These are phyloP conservation scores for Varanus komodoensis DNA, from an alignment of 2,113 vertebrate genomes.

Conservation along the genomic window DNA sequence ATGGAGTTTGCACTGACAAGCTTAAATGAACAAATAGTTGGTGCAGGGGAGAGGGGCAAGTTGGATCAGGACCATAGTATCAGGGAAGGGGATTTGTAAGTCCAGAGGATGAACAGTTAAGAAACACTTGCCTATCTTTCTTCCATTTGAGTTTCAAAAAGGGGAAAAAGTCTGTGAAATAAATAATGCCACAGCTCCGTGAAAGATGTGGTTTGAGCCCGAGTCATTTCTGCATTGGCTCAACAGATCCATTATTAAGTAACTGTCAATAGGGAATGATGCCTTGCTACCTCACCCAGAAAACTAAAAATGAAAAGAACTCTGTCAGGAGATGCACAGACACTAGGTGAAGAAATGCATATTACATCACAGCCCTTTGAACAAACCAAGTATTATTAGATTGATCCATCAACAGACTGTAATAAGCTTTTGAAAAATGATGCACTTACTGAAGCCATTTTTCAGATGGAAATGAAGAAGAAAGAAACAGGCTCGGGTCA, in stretches of 20 bases:
- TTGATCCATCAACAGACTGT: neutral
- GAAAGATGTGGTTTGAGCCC: neutral
- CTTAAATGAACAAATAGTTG: no score
- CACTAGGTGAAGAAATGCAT: neutral
- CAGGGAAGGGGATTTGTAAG: no score
- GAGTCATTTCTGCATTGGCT: neutral
- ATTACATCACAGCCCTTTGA: neutral
- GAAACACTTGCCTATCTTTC: neutral
- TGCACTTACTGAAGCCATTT: neutral
- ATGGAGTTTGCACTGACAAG: no score
- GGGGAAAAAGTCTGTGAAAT: neutral
- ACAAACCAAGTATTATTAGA: neutral
- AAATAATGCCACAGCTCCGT: neutral
- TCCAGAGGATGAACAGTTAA: neutral
- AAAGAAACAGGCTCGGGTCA: neutral
- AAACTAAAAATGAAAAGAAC: neutral
- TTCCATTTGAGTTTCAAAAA: neutral
- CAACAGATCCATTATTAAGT: neutral
- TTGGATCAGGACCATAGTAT: no score
- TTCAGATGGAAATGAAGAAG: slow-evolving; percentile 6
- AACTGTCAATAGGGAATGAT: fast-evolving
- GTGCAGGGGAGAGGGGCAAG: no score
- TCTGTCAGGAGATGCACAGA: neutral
- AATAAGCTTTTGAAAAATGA: neutral
- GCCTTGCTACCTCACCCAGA: neutral